Evolutionary conservation across 1,140 invertebrate species (phyloP).

Genomic region (Leptonema lineaticorne): DNA sequence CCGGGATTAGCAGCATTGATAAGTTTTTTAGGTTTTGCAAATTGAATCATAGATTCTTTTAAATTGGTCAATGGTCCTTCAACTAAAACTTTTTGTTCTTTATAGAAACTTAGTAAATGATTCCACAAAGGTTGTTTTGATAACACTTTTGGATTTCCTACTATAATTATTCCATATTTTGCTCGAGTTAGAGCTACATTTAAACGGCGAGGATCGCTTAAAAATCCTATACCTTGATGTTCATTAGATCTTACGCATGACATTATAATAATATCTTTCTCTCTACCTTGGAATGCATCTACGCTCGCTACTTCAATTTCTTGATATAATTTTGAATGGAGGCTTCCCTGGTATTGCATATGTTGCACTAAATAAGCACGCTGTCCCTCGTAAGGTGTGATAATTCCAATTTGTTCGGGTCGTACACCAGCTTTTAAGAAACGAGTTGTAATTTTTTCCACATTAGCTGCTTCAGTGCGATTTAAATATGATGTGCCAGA

Average conservation of each 20-base stretch:
- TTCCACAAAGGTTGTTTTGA: conserved; percentile 99
- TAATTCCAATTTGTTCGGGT: conserved; percentile 99
- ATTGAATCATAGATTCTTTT: conserved; percentile 95
- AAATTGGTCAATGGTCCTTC: conserved; percentile 98
- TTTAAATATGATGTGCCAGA: conserved; percentile 99
- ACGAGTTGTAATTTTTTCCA: conserved; percentile 94
- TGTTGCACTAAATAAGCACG: conserved; percentile 97
- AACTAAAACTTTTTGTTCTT: conserved; percentile 95
- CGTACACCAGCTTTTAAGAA: conserved; percentile 93
- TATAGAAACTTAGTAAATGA: conserved; percentile 95
- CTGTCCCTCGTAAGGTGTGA: conserved; percentile 99
- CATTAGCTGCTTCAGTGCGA: conserved; percentile 96
- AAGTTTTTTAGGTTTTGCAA: conserved; percentile 95
- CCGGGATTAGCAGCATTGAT: conserved; percentile 93
- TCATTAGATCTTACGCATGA: conserved; percentile 93
- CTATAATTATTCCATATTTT: conserved; percentile 97
- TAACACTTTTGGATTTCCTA: conserved; percentile 98
- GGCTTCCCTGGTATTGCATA: conserved; percentile 97
- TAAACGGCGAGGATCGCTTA: conserved; percentile 95
- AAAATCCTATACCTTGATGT: conserved; percentile 93
- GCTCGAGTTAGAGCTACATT: conserved; percentile 98
- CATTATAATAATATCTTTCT: conserved; percentile 99
- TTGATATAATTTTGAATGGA: conserved; percentile 96
- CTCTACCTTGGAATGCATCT: conserved; percentile 96
- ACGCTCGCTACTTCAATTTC: conserved; percentile 99